These are phyloP conservation scores for Ditylenchus weischeri DNA, from an alignment of 2,888 invertebrate species.

Conservation along the genomic window DNA sequence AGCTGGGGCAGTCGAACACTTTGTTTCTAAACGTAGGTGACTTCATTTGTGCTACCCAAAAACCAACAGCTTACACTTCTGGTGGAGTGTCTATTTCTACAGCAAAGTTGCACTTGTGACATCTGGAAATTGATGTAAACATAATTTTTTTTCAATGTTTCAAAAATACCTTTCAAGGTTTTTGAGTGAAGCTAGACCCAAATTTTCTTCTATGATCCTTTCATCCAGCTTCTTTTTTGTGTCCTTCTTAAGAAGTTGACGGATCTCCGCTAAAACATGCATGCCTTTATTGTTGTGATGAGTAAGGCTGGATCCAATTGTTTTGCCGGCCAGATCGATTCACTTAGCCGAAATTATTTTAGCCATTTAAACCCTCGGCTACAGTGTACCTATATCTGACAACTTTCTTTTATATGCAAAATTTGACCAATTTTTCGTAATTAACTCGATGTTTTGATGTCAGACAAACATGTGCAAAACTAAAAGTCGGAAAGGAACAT, in stretches of 20 bases:
- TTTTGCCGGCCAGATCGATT: no score
- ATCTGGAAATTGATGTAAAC: constrained; percentile 9
- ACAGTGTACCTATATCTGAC: no score
- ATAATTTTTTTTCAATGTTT: neutral
- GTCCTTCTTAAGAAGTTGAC: constrained; percentile 21
- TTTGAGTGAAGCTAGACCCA: constrained; percentile 26
- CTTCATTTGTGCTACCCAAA: neutral
- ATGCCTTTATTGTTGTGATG: no score
- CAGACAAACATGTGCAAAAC: no score
- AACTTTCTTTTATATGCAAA: no score
- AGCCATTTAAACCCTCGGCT: no score
- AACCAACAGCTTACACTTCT: constrained; percentile 4
- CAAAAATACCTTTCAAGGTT: constrained; percentile 27
- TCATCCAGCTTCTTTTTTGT: constrained; percentile 25
- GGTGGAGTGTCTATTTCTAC: constrained; percentile 30
- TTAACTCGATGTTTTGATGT: no score
- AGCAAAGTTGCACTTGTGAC: constrained; percentile 32
- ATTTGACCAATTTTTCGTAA: no score
- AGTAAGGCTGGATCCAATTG: no score
- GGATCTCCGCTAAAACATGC: constrained; percentile 25
- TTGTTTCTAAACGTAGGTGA: constrained; percentile 16
- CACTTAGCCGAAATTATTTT: no score
- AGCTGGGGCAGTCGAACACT: constrained; percentile 27
- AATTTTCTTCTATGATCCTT: constrained; percentile 30
- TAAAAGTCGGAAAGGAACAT: no score